These are phyloP conservation scores for Hypothenemus hampei DNA, from an alignment of 1,140 invertebrate genomes.

Conservation along the genomic window DNA sequence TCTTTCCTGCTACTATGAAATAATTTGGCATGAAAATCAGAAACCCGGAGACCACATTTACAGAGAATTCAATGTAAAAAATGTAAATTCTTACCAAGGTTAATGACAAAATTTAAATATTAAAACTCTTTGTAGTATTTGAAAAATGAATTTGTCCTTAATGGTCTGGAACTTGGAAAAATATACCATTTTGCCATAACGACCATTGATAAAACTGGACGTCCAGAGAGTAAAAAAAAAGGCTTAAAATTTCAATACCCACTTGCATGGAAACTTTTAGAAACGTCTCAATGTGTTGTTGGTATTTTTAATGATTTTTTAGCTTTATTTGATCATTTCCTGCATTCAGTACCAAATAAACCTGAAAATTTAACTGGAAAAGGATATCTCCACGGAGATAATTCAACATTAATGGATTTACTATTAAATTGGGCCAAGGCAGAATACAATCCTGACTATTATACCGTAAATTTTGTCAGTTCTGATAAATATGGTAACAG, in stretches of 20 bases:
- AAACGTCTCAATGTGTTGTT: slow-evolving; percentile 43
- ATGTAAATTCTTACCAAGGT: neutral
- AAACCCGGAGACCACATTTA: neutral
- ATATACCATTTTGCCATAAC: slow-evolving; percentile 14
- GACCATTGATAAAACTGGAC: neutral
- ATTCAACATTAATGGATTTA: slow-evolving; percentile 35
- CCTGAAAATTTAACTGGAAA: slow-evolving; percentile 36
- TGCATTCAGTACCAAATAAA: slow-evolving; percentile 40
- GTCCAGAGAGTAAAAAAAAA: slow-evolving; percentile 12
- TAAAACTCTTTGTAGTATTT: slow-evolving; percentile 6
- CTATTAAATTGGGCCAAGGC: slow-evolving; percentile 44
- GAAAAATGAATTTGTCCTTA: slow-evolving; percentile 3
- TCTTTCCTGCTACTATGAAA: slow-evolving; percentile 3
- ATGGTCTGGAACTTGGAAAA: slow-evolving; percentile 9
- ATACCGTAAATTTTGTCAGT: slow-evolving; percentile 37
- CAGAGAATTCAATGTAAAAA: neutral
- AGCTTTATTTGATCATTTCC: neutral
- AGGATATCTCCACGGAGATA: neutral
- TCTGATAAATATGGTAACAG: slow-evolving; percentile 4
- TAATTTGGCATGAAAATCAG: slow-evolving; percentile 4
- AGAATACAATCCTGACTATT: slow-evolving; percentile 43
- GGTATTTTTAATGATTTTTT: slow-evolving; percentile 22
- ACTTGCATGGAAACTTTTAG: slow-evolving; percentile 42
- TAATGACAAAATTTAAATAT: neutral
- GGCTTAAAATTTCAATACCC: slow-evolving; percentile 25